phyloP scores from a whole-genome alignment of 1,140 invertebrate genomes.

The Zaprionus camerounensis region DNA sequence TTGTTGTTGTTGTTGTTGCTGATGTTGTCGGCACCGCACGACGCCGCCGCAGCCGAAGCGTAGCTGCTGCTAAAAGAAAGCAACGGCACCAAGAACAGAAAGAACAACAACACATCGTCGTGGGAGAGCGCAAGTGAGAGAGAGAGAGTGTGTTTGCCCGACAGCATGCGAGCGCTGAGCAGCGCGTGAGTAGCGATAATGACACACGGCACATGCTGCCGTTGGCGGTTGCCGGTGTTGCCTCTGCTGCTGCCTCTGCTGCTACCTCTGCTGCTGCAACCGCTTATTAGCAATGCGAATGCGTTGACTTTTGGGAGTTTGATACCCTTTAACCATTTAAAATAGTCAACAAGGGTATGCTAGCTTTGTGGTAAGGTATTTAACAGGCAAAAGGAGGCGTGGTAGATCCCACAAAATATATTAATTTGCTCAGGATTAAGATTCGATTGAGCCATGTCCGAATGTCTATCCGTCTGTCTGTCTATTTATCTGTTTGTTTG shows the following conservation, averaged over 20 bases:
- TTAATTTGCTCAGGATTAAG: too few relatives aligned
- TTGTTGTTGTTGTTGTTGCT: conserved; percentile 23
- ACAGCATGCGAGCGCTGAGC: background rate
- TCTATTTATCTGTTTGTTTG: too few relatives aligned
- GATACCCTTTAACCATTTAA: too few relatives aligned
- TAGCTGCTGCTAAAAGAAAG: conserved; percentile 64
- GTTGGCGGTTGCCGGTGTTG: conserved; percentile 17
- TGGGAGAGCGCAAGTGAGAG: conserved; percentile 33
- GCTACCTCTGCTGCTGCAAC: conserved; percentile 47
- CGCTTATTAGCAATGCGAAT: conserved; percentile 78
- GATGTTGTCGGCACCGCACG: conserved; percentile 30
- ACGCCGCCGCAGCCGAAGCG: conserved; percentile 63
- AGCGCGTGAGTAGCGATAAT: conserved; percentile 54
- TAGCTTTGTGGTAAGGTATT: too few relatives aligned
- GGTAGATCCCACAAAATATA: too few relatives aligned
- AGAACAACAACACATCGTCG: conserved; percentile 23
- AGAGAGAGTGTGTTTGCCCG: background rate
- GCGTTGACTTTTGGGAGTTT: conserved; percentile 35
- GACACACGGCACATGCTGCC: conserved; percentile 52
- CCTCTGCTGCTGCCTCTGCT: conserved; percentile 7
- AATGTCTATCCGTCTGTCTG: too few relatives aligned
- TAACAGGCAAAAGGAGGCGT: too few relatives aligned
- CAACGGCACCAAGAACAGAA: conserved; percentile 14
- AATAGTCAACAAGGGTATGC: too few relatives aligned
- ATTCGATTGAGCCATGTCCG: too few relatives aligned